phyloP scores from a whole-genome alignment of 2,888 invertebrate species.

The Mystacides longicornis region DNA sequence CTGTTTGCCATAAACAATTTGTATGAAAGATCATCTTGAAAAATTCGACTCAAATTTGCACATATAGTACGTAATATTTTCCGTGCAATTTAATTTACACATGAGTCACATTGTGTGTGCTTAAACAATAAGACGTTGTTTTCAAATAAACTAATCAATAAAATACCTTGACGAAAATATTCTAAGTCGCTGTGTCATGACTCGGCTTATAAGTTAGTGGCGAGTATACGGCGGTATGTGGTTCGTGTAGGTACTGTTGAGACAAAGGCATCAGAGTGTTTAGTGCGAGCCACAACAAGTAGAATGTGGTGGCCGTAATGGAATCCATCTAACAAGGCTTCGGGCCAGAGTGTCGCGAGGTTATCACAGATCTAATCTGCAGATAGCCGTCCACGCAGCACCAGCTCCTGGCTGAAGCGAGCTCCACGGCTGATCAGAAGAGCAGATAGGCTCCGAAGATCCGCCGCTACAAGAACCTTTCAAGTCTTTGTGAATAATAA shows the following conservation, averaged over 20 bases:
- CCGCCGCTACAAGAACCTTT: neutral
- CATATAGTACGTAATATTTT: too few species aligned
- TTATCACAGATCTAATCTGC: conserved; percentile 13
- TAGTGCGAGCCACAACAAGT: neutral
- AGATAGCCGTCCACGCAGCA: conserved; percentile 14
- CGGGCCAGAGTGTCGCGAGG: conserved; percentile 3
- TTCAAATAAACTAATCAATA: too few species aligned
- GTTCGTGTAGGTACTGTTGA: neutral
- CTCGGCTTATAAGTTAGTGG: too few species aligned
- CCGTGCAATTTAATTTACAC: too few species aligned
- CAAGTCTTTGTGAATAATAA: too few species aligned
- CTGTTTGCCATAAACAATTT: too few species aligned
- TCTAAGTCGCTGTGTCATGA: too few species aligned
- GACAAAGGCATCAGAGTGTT: conserved; percentile 6
- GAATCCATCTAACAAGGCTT: conserved; percentile 16
- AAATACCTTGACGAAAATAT: too few species aligned
- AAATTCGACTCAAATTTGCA: too few species aligned
- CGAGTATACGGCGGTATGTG: neutral
- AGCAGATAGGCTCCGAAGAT: conserved; percentile 11
- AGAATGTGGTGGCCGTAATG: neutral
- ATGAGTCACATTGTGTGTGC: too few species aligned
- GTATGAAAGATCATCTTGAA: too few species aligned
- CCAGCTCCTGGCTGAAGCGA: conserved; percentile 8
- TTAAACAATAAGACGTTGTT: too few species aligned
- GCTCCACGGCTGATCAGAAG: conserved; percentile 3